phyloP scores from a whole-genome alignment of 2,888 invertebrate species.

The Troides oblongomaculatus region DNA sequence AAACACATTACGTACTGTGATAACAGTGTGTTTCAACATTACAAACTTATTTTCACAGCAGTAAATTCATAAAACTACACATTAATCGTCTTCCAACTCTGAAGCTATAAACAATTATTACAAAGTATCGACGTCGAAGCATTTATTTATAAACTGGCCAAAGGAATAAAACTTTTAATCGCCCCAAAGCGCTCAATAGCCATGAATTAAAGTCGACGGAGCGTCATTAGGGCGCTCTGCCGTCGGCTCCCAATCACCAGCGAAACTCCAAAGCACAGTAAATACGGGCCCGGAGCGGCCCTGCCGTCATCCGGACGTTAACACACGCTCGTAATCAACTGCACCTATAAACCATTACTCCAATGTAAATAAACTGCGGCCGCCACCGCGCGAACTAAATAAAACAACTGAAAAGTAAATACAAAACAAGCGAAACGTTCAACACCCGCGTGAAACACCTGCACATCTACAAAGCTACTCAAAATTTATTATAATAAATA shows the following conservation, averaged over 20 bases:
- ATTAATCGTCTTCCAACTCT: slow-evolving; percentile 2
- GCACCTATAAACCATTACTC: slow-evolving; percentile 46
- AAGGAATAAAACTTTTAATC: slow-evolving; percentile 29
- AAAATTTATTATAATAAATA: neutral
- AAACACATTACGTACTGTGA: no score
- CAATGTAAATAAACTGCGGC: slow-evolving; percentile 36
- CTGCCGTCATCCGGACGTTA: slow-evolving; percentile 37
- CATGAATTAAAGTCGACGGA: slow-evolving; percentile 27
- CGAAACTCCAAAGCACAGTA: slow-evolving; percentile 29
- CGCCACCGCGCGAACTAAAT: slow-evolving; percentile 23
- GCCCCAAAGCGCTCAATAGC: slow-evolving; percentile 26
- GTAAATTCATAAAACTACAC: neutral
- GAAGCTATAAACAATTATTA: slow-evolving; percentile 8
- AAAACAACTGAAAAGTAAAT: slow-evolving; percentile 10
- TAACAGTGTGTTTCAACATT: neutral
- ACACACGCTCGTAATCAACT: slow-evolving; percentile 44
- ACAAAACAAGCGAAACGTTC: slow-evolving; percentile 5
- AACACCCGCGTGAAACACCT: neutral
- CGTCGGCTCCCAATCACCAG: slow-evolving; percentile 19
- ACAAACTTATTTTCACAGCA: neutral
- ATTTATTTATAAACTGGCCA: slow-evolving; percentile 28
- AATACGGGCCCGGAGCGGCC: slow-evolving; percentile 31
- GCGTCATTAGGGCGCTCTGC: slow-evolving; percentile 16
- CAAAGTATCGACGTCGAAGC: slow-evolving; percentile 14
- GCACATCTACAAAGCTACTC: no score